phyloP scores from a whole-genome alignment of 2,797 vertebrate species.

The Moxostoma hubbsi region DNA sequence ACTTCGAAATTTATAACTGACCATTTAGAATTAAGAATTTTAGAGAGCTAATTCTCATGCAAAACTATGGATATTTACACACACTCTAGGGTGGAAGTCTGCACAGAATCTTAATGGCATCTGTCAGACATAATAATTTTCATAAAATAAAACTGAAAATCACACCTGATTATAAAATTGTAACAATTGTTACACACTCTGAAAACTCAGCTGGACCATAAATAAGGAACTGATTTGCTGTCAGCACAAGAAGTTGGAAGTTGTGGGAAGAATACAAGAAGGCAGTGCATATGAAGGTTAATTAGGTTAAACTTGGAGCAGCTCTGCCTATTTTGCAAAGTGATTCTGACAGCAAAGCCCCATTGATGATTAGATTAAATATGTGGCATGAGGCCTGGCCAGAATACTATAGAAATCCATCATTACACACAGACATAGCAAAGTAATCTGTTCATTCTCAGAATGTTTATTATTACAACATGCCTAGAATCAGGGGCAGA shows the following conservation, averaged over 20 bases:
- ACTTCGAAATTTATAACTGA: no score
- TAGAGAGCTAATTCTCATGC: no score
- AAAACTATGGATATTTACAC: no score
- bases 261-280: slow-evolving; percentile 42
- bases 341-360: slow-evolving; percentile 58
- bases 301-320: slow-evolving; percentile 59
- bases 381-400: slow-evolving; percentile 33
- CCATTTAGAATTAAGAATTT: no score
- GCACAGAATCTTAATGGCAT: not conserved
- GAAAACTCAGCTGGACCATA: not conserved
- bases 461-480: no score
- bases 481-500: no score
- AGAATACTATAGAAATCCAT: slow-evolving; percentile 30
- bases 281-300: slow-evolving; percentile 50
- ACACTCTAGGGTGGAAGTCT: not conserved
- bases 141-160: slow-evolving; percentile 3
- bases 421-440: slow-evolving; percentile 9
- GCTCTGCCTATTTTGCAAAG: slow-evolving; percentile 53
- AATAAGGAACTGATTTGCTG: slow-evolving; percentile 19
- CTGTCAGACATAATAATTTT: no score
- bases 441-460: slow-evolving; percentile 32
- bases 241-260: slow-evolving; percentile 27
- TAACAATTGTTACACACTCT: not conserved
- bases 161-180: not conserved
- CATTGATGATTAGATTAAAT: slow-evolving; percentile 57